Evolutionary conservation across 2,113 vertebrate species (phyloP), one percentile per base, ranked within the genome.

Genomic region (Circaetus cinerascens): DNA sequence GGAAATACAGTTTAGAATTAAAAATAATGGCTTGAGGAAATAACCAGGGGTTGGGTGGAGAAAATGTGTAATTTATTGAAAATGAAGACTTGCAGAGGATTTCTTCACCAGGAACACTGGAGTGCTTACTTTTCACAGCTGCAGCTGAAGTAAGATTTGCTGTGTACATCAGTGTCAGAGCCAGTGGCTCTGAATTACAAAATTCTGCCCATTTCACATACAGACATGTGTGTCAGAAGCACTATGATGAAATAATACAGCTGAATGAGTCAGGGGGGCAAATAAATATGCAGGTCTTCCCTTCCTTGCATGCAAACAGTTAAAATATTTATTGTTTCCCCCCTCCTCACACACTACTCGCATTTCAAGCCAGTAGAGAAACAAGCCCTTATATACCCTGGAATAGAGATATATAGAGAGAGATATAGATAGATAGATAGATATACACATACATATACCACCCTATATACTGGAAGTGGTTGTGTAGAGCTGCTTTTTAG

Each of bases 1-100:
- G 68, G 92, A 77, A 90, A 90, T 73, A 57, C 27, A 92, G 76
- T 78, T 95, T 85, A 96, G 79, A 73, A 81, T 93, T 81, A 66
- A 92, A 64, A 94, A 84, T 38, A 94, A 86, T 73, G 91, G 72
- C 73, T 93, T 57, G 69, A 84, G 46, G 41, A 66, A 55, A n/a
- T 38, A 26, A 22, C 7, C 7, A 10, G 6, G 26, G 20, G 4
- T 1, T 76, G 67, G 46, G 40, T 77, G 53, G 27, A 26, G 59
- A 50, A 85, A 82, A 34, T 6, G 20, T 36, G 27, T 36, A 25
- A 48, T 32, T 30, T n/a, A 34, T 21, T 22, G 20, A 36, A 26
- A 30, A 38, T 14, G 14, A 57, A 48, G 48, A 7, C 8, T 38
- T 30, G 23, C 12, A 18, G 27, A 30, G 25, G 26, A 20, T 87